Conservation (phyloP, 2,113 vertebrate genomes). For the Onychostoma macrolepis region DNA sequence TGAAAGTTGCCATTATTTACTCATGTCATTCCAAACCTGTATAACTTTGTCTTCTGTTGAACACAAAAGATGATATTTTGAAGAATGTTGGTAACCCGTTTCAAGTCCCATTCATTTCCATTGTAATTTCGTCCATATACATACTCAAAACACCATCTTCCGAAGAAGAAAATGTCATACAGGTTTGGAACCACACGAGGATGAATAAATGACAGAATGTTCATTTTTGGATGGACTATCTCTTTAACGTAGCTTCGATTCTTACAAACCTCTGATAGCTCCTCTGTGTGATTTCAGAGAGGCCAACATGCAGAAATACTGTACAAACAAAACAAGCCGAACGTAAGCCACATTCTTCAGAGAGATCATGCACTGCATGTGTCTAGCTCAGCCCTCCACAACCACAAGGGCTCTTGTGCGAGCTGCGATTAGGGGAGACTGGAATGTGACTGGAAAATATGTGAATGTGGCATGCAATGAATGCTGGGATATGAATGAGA, state of each 20-base stretch:
- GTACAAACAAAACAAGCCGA: background rate
- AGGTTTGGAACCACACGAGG: background rate
- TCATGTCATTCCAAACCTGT: background rate
- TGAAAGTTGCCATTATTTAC: too few relatives aligned
- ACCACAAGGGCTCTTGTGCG: background rate
- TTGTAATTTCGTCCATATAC: background rate
- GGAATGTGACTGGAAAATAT: constrained; percentile 48
- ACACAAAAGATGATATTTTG: background rate
- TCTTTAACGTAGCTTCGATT: background rate
- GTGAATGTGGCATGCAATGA: constrained; percentile 61
- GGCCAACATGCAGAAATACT: constrained; percentile 33
- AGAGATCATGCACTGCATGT: constrained; percentile 1
- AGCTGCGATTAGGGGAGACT: background rate
- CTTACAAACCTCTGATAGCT: background rate
- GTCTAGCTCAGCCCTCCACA: background rate
- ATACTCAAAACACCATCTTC: background rate
- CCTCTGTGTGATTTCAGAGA: constrained; percentile 17
- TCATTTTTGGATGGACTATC: background rate
- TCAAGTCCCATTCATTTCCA: background rate
- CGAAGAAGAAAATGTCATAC: background rate
- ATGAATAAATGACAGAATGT: background rate
- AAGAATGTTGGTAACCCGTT: background rate
- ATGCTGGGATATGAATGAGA: constrained; percentile 53
- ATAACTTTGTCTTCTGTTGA: background rate
- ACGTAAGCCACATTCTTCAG: background rate